Conservation (phyloP, 2,797 vertebrate genomes). For the Myotis vivesi region DNA sequence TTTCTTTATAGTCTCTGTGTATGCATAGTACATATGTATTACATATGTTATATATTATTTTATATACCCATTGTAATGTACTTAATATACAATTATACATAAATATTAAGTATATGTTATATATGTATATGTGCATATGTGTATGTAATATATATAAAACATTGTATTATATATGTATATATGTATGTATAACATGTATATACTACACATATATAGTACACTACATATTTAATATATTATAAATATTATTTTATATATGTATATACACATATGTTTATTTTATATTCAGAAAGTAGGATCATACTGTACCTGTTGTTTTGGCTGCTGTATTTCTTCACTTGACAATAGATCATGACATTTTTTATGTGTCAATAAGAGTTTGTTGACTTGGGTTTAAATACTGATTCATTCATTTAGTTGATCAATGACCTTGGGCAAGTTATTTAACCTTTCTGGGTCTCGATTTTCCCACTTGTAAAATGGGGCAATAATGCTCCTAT, state of each 20-base stretch:
- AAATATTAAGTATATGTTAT: background rate
- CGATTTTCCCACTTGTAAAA: background rate
- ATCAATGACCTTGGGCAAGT: background rate
- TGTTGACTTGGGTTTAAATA: background rate
- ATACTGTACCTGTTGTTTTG: background rate
- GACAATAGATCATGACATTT: background rate
- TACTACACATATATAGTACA: background rate
- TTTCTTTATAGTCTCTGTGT: background rate
- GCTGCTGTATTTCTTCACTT: background rate
- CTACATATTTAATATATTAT: too few species aligned
- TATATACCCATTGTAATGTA: background rate
- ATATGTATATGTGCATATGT: background rate
- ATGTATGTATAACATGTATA: background rate
- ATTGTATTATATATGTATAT: background rate
- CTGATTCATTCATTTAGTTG: background rate
- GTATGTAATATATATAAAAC: background rate
- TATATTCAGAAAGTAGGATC: background rate
- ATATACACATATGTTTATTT: background rate
- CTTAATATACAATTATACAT: background rate
- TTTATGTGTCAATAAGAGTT: background rate
- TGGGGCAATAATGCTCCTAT: background rate
- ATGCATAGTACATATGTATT: background rate
- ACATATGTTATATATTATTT: background rate
- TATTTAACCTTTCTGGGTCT: background rate
- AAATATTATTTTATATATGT: background rate